Conservation (phyloP, 2,113 vertebrate genomes). For the Patagioenas fasciata region DNA sequence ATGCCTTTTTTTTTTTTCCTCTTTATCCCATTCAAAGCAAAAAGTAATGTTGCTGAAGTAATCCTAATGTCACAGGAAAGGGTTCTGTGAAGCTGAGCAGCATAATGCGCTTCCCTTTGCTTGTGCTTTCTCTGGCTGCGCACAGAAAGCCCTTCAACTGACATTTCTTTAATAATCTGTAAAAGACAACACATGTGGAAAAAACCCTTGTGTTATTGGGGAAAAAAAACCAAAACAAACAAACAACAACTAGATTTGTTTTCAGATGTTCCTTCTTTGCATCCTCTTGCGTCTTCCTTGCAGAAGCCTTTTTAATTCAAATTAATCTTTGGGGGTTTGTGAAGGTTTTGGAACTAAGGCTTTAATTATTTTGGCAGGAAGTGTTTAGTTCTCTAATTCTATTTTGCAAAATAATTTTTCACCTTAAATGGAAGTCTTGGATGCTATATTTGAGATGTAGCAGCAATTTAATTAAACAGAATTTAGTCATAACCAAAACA, state of each 20-base stretch:
- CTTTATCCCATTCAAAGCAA: not conserved
- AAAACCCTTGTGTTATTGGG: not conserved
- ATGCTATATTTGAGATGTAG: not conserved
- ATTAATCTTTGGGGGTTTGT: not conserved
- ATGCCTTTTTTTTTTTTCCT: not conserved
- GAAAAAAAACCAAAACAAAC: not conserved
- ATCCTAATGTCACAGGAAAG: constrained; percentile 38
- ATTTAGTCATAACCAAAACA: not conserved
- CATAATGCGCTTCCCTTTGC: constrained; percentile 36
- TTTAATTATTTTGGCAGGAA: not conserved
- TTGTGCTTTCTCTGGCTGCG: not conserved
- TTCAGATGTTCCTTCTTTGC: not conserved
- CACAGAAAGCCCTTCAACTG: not conserved
- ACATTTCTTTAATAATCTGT: not conserved
- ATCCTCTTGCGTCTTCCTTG: not conserved
- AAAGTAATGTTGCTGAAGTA: constrained; percentile 61
- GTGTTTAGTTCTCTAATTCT: not conserved
- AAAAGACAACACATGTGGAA: not conserved
- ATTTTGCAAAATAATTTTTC: not conserved
- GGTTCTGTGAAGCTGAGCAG: constrained; percentile 21
- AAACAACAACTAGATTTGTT: not conserved
- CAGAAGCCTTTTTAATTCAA: not conserved
- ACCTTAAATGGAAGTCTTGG: not conserved
- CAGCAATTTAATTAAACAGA: not conserved
- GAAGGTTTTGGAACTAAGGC: not conserved